Evolutionary conservation across 2,113 vertebrate species (phyloP).

Genomic region (Brachirus orientalis): DNA sequence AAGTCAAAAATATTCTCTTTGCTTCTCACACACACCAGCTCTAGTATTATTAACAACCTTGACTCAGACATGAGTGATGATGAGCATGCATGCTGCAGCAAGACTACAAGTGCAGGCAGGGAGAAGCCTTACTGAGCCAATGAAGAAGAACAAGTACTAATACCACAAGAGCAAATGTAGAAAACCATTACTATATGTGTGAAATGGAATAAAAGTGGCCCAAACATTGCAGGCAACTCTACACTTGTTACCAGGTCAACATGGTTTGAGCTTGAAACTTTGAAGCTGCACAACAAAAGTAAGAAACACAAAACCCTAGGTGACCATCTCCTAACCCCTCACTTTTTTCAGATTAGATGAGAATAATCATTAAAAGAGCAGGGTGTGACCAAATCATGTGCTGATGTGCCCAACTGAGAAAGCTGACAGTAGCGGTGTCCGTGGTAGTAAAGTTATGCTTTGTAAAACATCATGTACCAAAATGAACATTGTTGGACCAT

Average conservation of each 20-base stretch:
- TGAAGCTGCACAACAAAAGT: not conserved
- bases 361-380: not conserved
- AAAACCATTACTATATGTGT: not conserved
- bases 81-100: too few species aligned
- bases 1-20: too few species aligned
- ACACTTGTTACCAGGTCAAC: not conserved
- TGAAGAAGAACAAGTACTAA: not conserved
- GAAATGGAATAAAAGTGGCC: not conserved
- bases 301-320: not conserved
- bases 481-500: not conserved
- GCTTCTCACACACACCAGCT: too few species aligned
- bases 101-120: too few species aligned
- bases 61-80: too few species aligned
- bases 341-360: not conserved
- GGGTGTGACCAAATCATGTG: slow-evolving; percentile 2
- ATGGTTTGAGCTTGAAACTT: not conserved
- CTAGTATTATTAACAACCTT: too few species aligned
- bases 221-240: not conserved
- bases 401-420: not conserved
- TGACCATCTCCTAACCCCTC: not conserved
- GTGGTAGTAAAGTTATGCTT: not conserved
- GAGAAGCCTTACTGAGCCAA: too few species aligned
- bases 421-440: not conserved
- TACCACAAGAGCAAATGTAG: too few species aligned
- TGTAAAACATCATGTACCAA: not conserved